These are phyloP conservation scores for Drosophila antonietae DNA, from an alignment of 2,888 invertebrate species.

Conservation along the genomic window DNA sequence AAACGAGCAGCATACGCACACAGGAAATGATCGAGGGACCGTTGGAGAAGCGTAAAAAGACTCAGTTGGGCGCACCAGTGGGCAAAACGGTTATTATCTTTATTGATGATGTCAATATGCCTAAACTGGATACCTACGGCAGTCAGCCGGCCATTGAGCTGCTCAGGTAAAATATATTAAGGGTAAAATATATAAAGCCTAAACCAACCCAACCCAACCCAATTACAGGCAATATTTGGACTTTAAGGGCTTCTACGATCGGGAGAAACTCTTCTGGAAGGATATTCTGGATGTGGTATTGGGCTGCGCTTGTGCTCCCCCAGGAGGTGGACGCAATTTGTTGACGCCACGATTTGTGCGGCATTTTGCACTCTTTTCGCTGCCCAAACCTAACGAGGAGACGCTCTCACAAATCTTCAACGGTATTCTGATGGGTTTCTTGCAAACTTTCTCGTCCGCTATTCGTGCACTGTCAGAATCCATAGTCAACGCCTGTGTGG, in stretches of 20 bases:
- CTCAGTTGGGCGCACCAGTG: constrained; percentile 91
- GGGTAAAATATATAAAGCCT: too few species aligned
- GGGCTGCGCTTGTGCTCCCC: constrained; percentile 95
- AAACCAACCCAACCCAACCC: not conserved
- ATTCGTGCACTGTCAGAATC: constrained; percentile 89
- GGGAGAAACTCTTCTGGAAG: constrained; percentile 95
- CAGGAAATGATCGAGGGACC: constrained; percentile 93
- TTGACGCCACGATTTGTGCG: constrained; percentile 92
- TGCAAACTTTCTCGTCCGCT: constrained; percentile 90
- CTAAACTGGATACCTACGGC: constrained; percentile 93
- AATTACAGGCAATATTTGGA: constrained; percentile 82
- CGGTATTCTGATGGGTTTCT: constrained; percentile 86
- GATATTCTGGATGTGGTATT: constrained; percentile 93
- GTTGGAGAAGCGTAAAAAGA: constrained; percentile 92
- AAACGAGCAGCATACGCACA: constrained; percentile 93
- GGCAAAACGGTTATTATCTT: constrained; percentile 94
- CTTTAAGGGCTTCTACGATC: constrained; percentile 91
- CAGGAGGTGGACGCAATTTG: constrained; percentile 95
- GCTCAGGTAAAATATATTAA: constrained; percentile 85
- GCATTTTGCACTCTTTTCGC: constrained; percentile 94
- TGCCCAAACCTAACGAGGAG: constrained; percentile 90
- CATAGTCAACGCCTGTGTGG: constrained; percentile 93
- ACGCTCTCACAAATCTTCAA: constrained; percentile 83
- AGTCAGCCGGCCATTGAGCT: constrained; percentile 97
- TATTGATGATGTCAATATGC: constrained; percentile 97